A percentile compares a stretch with the other conserved stretches of the same genome.
Evolutionary conservation across 2,113 vertebrate species (phyloP).

Genomic region (Carassius gibelio): DNA sequence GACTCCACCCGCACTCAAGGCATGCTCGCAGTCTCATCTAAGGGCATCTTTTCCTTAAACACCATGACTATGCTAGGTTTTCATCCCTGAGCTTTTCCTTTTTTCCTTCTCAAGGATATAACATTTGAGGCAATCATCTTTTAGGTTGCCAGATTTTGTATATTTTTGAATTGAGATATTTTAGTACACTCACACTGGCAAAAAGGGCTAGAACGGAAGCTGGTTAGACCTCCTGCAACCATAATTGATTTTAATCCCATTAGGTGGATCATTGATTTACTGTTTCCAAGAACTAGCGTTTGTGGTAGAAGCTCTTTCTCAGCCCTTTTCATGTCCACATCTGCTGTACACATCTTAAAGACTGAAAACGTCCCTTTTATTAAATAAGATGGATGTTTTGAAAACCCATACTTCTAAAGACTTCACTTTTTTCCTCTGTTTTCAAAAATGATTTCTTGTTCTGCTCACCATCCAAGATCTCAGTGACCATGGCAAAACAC

Average conservation of each 20-base stretch:
- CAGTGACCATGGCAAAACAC: constrained; percentile 3
- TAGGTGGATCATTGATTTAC: neutral
- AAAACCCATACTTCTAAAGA: neutral
- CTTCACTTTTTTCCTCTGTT: neutral
- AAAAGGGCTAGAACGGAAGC: neutral
- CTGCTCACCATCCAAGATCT: constrained; percentile 3
- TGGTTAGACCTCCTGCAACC: neutral
- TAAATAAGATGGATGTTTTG: constrained; percentile 7
- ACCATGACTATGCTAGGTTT: neutral
- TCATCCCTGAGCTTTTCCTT: neutral
- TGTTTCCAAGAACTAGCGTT: constrained; percentile 15
- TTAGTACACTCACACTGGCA: neutral
- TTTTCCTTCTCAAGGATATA: neutral
- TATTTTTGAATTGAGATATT: neutral
- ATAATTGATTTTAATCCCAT: constrained; percentile 21
- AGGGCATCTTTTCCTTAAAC: neutral
- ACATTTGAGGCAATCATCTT: neutral
- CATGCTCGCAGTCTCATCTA: neutral
- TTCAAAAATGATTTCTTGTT: neutral
- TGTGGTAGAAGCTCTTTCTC: neutral
- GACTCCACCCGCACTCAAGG: neutral
- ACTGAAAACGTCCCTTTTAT: neutral
- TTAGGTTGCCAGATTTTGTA: constrained; percentile 5
- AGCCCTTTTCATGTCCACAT: neutral
- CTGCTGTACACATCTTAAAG: constrained; percentile 28